These are phyloP conservation scores for Pantala flavescens DNA, from an alignment of 1,140 invertebrate species.

Conservation along the genomic window DNA sequence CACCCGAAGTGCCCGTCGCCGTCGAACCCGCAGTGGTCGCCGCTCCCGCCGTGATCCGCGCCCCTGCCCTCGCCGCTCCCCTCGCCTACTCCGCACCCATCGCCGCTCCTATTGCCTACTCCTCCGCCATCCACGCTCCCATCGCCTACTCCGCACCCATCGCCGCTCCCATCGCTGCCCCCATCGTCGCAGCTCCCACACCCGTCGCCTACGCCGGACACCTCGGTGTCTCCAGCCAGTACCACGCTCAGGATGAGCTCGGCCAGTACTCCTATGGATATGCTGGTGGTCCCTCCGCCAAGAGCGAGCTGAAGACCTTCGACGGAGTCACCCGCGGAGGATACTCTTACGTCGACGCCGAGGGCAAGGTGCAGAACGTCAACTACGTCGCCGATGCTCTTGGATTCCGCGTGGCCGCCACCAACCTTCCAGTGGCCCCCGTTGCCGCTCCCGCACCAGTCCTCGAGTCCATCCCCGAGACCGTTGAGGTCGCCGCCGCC, in stretches of 20 bases:
- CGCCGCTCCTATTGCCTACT: neutral
- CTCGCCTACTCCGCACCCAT: constrained; percentile 3
- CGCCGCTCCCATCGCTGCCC: constrained; percentile 21
- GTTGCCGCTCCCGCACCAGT: constrained; percentile 16
- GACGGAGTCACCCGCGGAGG: constrained; percentile 30
- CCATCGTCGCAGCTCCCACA: constrained; percentile 26
- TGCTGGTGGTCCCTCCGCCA: constrained; percentile 26
- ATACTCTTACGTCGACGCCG: constrained; percentile 40
- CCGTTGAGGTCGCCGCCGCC: constrained; percentile 16
- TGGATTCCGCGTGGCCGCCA: constrained; percentile 53
- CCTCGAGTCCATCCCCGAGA: neutral
- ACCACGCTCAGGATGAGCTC: constrained; percentile 28
- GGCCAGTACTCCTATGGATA: constrained; percentile 32
- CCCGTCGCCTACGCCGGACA: constrained; percentile 33
- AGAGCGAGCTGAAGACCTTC: constrained; percentile 28
- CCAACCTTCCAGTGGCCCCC: constrained; percentile 43
- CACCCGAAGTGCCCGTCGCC: neutral
- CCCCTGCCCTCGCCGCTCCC: neutral
- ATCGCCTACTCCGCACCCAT: constrained; percentile 26
- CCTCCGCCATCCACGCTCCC: constrained; percentile 16
- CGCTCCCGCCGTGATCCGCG: neutral
- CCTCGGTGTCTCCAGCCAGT: constrained; percentile 28
- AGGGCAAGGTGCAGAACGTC: constrained; percentile 31
- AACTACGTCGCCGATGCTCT: constrained; percentile 50
- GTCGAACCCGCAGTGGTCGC: constrained; percentile 14